A percentile compares a stretch with the other conserved stretches of the same genome.
Evolutionary conservation across 2,113 vertebrate species (phyloP).

Genomic region (Ammospiza caudacuta): DNA sequence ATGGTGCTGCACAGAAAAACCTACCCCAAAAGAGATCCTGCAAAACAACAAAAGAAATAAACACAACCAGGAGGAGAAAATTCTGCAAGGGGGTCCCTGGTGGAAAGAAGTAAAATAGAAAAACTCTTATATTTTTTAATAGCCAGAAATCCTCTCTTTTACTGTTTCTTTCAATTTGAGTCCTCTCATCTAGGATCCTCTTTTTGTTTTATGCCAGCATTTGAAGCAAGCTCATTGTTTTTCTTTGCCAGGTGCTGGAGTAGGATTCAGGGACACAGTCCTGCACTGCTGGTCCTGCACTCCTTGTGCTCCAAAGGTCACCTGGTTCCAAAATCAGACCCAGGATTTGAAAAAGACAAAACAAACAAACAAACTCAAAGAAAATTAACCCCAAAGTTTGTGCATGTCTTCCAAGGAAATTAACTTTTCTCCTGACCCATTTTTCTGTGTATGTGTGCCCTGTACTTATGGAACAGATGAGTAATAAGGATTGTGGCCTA

Average conservation of each 20-base stretch:
- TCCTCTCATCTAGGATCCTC: neutral
- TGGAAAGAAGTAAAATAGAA: neutral
- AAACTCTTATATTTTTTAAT: neutral
- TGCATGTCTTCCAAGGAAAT: neutral
- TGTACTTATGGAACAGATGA: neutral
- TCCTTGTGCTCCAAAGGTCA: neutral
- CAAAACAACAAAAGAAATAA: slow-evolving; percentile 16
- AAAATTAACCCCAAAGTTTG: neutral
- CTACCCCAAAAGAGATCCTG: neutral
- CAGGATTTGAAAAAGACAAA: neutral
- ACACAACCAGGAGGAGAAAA: slow-evolving; percentile 3
- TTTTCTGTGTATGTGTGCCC: neutral
- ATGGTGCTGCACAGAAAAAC: neutral
- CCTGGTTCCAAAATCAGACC: neutral
- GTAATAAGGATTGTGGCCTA: neutral
- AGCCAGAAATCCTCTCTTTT: slow-evolving; percentile 1
- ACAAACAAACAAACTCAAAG: too few species aligned
- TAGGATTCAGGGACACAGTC: neutral
- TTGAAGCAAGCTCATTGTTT: neutral
- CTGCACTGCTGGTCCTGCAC: neutral
- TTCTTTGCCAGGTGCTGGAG: neutral
- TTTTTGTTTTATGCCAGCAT: neutral
- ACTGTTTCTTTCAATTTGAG: neutral
- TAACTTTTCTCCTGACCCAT: neutral
- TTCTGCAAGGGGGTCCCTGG: neutral